phyloP scores from a whole-genome alignment of 1,140 invertebrate species.

The Lucilia sericata region DNA sequence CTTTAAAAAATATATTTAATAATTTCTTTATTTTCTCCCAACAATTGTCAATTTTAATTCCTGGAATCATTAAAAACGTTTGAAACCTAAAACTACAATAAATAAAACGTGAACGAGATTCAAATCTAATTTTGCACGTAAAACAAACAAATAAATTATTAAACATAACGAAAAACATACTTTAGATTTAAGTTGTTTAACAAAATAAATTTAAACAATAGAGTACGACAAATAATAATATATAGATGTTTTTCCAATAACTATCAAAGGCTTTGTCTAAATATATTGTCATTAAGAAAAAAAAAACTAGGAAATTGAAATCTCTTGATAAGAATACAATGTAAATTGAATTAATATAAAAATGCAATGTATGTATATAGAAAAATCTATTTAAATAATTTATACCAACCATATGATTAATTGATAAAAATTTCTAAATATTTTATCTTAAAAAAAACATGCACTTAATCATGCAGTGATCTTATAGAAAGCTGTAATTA shows the following conservation, averaged over 20 bases:
- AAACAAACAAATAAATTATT: neutral
- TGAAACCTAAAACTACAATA: neutral
- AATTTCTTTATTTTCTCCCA: neutral
- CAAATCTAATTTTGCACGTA: neutral
- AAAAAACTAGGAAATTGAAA: neutral
- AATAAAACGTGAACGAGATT: conserved; percentile 11
- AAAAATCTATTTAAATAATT: neutral
- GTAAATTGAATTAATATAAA: neutral
- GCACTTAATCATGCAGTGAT: neutral
- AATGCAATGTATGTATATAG: neutral
- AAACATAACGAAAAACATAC: neutral
- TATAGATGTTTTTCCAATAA: no score
- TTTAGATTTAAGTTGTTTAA: neutral
- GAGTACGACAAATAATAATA: no score
- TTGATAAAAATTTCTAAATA: neutral
- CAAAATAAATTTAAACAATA: no score
- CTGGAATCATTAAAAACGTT: neutral
- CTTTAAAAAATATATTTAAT: neutral
- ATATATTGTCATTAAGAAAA: neutral
- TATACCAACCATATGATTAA: neutral
- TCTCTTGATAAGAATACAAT: neutral
- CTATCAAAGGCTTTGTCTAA: no score
- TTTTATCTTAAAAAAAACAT: neutral
- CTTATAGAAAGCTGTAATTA: neutral
- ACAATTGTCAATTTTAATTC: neutral